Base-by-base conservation (phyloP, 2,797 vertebrate genomes). In the Huso huso region DNA sequence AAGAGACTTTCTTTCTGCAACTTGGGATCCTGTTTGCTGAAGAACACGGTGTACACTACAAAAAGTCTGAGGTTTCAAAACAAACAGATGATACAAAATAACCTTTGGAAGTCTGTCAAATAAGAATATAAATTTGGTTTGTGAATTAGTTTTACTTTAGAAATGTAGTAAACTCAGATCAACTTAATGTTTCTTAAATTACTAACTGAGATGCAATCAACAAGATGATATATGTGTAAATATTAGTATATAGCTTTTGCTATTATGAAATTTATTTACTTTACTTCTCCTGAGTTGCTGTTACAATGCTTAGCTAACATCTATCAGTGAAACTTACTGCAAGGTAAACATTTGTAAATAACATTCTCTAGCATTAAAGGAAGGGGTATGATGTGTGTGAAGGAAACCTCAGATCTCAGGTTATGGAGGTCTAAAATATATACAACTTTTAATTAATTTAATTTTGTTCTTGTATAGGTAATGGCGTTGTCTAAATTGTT, bases 1-100 rank as follows among this genome's bases (percentile, higher is more conserved):
- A 78, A 73, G 69, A 79, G 79, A 78, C 82, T 76, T 77, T 83
- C 86, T 82, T 88, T 85, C 84, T 79, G 82, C 86, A 86, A 80
- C 81, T 83, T 81, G 87, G 48, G 13, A 48, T 10, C 37, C 58
- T 48, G 37, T 48, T 48, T 8, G 59, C 15, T 49, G 57, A 13
- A 57, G 51, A 11, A 37, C 37, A 4, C 4, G 48, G 8, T 50
- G 51, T 62, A 10, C 10, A 7, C 15, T 23, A 58, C 13, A 51
- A 18, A 18, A 15, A 3, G 48, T 37, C 37, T 37, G 37, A 37
- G 37, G 37, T 37, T 37, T 49, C 58, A 62, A 23, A 58, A 49
- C 57, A 3, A 62, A 13, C 15, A 51, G 37, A 37, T 18, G 37
- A 49, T 60, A 48, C 3, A 37, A 51, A 13, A 18, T n/a, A 49